Evolutionary conservation across 2,113 vertebrate genomes (phyloP), one percentile per base, ranked within the genome.

Genomic region (Pollachius pollachius): DNA sequence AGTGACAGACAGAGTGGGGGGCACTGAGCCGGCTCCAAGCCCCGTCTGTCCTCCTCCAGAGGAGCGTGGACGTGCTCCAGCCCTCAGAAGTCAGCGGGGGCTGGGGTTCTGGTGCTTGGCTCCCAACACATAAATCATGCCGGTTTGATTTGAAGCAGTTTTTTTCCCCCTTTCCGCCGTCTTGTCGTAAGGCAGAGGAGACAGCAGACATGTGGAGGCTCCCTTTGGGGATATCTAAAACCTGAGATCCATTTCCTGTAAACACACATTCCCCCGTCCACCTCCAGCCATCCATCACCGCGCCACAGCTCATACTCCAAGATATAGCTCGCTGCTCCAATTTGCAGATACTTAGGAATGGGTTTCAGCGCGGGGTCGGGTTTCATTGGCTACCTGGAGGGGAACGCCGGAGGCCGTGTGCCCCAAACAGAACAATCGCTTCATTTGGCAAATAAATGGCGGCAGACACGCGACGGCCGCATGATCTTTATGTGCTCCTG

Each of bases 211-310:
- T 71, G 68, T 41, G 17, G 64, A 60, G 71, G 63, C 54, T 60
- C 60, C 82, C 72, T 27, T 54, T 64, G 81, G 82, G 82, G 74
- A 21, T 18, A 12, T 59, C 37, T 0, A 5, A 65, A 65, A 80
- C 85, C 79, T 85, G 69, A 81, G 76, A 57, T 25, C 60, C 65
- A 78, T 80, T 89, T 79, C 86, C 30, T 71, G 2, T 56, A 76
- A 65, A 73, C 11, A 15, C 52, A 52, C n/a, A 56, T 1, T 6
- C 54, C 15, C 54, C 15, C 54, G 4, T 13, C 15, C 15, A 73
- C n/a, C 3, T 70, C 81, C 81, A 69, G 75, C 84, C 74, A 21
- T 60, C 17, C 58, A 12, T 82, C 76, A 77, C 79, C 79, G 78
- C 3, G 0, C 23, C 23, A 23, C 58, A 8, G 84, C 69, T 18